Evolutionary conservation across 2,797 vertebrate genomes (phyloP), one percentile per base, ranked within the genome.

Genomic region (Lacerta bilineata): DNA sequence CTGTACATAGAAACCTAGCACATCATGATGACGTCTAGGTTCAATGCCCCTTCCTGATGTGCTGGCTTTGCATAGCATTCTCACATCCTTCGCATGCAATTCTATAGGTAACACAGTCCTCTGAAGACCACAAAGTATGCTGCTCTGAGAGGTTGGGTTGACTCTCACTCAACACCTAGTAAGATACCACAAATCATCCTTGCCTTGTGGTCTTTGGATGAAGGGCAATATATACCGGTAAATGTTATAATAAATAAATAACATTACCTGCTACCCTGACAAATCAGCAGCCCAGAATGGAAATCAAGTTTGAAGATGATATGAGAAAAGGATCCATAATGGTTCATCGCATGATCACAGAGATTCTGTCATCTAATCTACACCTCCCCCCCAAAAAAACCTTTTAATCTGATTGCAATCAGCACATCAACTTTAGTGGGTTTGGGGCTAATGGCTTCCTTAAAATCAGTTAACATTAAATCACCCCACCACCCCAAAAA

Each of bases 391-490:
- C 17, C 39, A 41, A 85, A 6, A 4, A 6, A 4, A 9, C 11
- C 5, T 43, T 6, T 0, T 64, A 15, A 77, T 91, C 59, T 80
- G 79, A 68, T 20, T 36, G 64, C 33, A 80, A 18, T 78, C 79
- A 50, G 74, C 72, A 29, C 5, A 25, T 76, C 20, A 85, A 46
- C 4, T 0, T 80, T 23, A 85, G 20, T 61, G 86, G 43, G 59
- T 80, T 41, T 74, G 41, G 11, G 39, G 43, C 43, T 92, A 33
- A 55, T 84, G 75, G 6, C 10, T 93, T 87, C 90, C 93, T 86
- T 92, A 88, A 92, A 91, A 94, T 94, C 68, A 87, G 93, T 95
- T 94, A 82, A 3, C 27, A 78, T 64, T 84, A 85, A n/a, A 41
- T 11, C 50, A 23, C 10, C 27, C 25, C 18, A 33, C 72, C 43